Percentiles rank a stretch among this genome's conserved stretches.
These are phyloP conservation scores for Salarias fasciatus DNA, from an alignment of 2,797 vertebrate genomes.

Conservation along the genomic window DNA sequence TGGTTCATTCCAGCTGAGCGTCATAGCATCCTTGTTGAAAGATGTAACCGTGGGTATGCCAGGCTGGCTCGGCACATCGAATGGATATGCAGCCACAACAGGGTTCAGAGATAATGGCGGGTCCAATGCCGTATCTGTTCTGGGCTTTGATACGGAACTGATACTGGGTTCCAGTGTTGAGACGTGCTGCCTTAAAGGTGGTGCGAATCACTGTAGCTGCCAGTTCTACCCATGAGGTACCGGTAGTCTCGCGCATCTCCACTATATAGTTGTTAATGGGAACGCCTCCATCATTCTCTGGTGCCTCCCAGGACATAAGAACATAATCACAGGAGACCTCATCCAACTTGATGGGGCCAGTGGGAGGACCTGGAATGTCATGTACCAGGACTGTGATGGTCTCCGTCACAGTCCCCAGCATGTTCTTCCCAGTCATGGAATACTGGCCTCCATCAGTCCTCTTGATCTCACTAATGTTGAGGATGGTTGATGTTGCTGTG, in stretches of 20 bases:
- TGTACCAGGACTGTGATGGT: slow-evolving; percentile 92
- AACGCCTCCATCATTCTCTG: slow-evolving; percentile 95
- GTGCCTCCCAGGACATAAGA: slow-evolving; percentile 94
- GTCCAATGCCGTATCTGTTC: slow-evolving; percentile 95
- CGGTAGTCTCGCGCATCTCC: slow-evolving; percentile 97
- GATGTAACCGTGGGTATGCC: slow-evolving; percentile 90
- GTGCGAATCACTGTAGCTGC: slow-evolving; percentile 97
- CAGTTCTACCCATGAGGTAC: slow-evolving; percentile 93
- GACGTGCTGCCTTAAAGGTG: slow-evolving; percentile 93
- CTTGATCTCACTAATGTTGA: slow-evolving; percentile 92
- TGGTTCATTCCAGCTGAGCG: slow-evolving; percentile 96
- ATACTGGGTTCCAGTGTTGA: slow-evolving; percentile 93
- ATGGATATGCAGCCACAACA: slow-evolving; percentile 95
- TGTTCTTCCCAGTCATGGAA: slow-evolving; percentile 93
- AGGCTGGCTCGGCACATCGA: slow-evolving; percentile 95
- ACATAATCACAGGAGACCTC: slow-evolving; percentile 96
- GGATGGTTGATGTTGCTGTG: slow-evolving; percentile 92
- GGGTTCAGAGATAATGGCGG: slow-evolving; percentile 87
- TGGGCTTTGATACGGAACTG: slow-evolving; percentile 98
- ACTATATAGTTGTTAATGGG: slow-evolving; percentile 97
- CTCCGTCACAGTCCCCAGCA: slow-evolving; percentile 92
- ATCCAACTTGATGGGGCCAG: slow-evolving; percentile 95
- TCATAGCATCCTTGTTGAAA: slow-evolving; percentile 94
- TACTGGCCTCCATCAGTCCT: slow-evolving; percentile 92
- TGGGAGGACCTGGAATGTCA: slow-evolving; percentile 96